A percentile compares a stretch with the other conserved stretches of the same genome.
Evolutionary conservation across 2,888 invertebrate species (phyloP).

Genomic region (Heteromyza rotundicornis): DNA sequence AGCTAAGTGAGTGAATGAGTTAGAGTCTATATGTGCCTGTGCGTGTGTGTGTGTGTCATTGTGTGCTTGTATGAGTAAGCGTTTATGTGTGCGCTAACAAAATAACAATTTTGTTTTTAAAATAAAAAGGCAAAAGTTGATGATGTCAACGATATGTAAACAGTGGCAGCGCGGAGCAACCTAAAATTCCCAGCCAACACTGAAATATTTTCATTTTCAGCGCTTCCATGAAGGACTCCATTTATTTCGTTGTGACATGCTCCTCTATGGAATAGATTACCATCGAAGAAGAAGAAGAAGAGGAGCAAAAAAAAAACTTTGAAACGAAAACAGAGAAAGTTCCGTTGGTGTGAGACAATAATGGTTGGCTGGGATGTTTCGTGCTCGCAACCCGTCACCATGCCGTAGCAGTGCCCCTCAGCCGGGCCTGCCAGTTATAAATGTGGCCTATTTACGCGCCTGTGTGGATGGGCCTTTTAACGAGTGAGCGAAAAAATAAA

Average conservation of each 20-base stretch:
- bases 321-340: too few relatives aligned
- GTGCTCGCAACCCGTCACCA: not conserved
- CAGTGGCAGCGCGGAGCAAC: constrained; percentile 4
- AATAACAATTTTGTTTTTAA: constrained; percentile 4
- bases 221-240: too few relatives aligned
- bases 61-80: constrained; percentile 5
- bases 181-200: not conserved
- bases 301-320: too few relatives aligned
- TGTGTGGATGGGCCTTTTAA: constrained; percentile 7
- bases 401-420: not conserved
- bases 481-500: constrained; percentile 17
- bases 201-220: too few relatives aligned
- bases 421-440: constrained; percentile 5
- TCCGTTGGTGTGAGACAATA: too few relatives aligned
- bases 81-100: constrained; percentile 23
- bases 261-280: too few relatives aligned
- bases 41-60: constrained; percentile 20
- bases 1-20: constrained; percentile 30
- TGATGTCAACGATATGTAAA: constrained; percentile 34
- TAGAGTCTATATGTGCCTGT: not conserved
- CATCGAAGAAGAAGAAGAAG: too few relatives aligned
- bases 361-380: too few relatives aligned
- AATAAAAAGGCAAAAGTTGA: constrained; percentile 9
- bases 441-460: constrained; percentile 20
- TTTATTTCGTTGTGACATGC: too few relatives aligned